These are phyloP conservation scores for Caenorhabditis sp. DNA, from an alignment of 2,888 invertebrate genomes.

Conservation along the genomic window DNA sequence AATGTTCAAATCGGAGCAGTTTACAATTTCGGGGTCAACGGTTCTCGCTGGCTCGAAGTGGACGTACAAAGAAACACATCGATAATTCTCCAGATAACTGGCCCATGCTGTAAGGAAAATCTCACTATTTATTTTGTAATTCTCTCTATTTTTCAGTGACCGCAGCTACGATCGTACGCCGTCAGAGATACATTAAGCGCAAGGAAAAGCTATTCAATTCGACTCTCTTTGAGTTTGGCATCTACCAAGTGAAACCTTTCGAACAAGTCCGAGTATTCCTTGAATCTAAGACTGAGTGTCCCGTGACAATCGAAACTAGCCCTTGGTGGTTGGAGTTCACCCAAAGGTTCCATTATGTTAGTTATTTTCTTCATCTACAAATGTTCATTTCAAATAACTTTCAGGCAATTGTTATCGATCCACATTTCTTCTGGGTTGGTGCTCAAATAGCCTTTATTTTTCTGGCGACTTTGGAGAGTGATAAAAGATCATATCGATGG, in stretches of 20 bases:
- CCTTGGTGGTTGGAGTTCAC: constrained; percentile 6
- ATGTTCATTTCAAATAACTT: no score
- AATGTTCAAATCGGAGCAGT: not conserved
- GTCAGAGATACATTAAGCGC: constrained; percentile 2
- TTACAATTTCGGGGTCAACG: not conserved
- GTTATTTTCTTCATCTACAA: not conserved
- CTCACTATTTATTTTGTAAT: no score
- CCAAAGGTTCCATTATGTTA: not conserved
- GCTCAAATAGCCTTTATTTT: not conserved
- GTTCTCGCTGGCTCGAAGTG: constrained; percentile 1
- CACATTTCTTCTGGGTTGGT: constrained; percentile 5
- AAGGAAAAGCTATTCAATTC: not conserved
- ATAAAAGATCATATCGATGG: not conserved
- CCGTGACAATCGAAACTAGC: constrained; percentile 12
- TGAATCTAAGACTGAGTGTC: constrained; percentile 1
- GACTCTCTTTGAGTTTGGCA: not conserved
- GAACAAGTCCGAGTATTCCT: constrained; percentile 20
- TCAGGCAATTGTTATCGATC: not conserved
- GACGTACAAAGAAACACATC: constrained; percentile 6
- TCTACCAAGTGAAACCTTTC: constrained; percentile 4
- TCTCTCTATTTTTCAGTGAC: constrained; percentile 8
- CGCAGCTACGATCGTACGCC: constrained; percentile 19
- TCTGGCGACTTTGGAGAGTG: constrained; percentile 13
- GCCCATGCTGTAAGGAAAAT: constrained; percentile 16
- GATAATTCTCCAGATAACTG: not conserved